phyloP scores from a whole-genome alignment of 2,113 vertebrate genomes.

The Dromaius novaehollandiae region DNA sequence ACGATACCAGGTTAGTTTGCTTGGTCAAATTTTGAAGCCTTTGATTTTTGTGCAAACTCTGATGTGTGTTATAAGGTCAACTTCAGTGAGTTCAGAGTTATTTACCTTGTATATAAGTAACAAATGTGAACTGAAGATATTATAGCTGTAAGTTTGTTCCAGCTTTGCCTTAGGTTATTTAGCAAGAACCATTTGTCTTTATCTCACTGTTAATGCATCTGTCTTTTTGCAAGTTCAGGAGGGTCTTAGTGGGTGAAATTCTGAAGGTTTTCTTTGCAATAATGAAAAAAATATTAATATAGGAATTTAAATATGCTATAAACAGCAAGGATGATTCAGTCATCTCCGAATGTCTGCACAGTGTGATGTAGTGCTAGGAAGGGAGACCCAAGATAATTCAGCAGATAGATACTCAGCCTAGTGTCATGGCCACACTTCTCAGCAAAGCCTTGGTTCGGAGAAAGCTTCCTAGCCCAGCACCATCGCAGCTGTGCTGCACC shows the following conservation, averaged over 20 bases:
- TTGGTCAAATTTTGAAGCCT: neutral
- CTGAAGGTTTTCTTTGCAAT: neutral
- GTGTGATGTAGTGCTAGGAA: neutral
- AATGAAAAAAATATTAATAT: neutral
- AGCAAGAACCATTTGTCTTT: neutral
- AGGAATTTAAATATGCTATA: neutral
- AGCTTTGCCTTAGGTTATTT: neutral
- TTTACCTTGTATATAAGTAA: neutral
- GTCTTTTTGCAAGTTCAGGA: neutral
- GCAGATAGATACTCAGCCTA: neutral
- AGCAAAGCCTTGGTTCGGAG: neutral
- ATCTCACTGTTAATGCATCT: neutral
- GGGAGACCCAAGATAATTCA: neutral
- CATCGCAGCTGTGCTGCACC: neutral
- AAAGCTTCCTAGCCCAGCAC: neutral
- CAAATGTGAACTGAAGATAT: neutral
- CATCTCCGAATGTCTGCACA: neutral
- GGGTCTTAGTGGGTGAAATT: neutral
- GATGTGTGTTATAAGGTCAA: neutral
- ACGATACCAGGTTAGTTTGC: slow-evolving; percentile 81
- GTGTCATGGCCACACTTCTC: neutral
- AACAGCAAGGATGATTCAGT: neutral
- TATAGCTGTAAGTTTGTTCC: neutral
- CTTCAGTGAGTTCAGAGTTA: neutral
- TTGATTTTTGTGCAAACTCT: neutral